phyloP scores from a whole-genome alignment of 2,888 invertebrate genomes.

The Machimus rusticus region DNA sequence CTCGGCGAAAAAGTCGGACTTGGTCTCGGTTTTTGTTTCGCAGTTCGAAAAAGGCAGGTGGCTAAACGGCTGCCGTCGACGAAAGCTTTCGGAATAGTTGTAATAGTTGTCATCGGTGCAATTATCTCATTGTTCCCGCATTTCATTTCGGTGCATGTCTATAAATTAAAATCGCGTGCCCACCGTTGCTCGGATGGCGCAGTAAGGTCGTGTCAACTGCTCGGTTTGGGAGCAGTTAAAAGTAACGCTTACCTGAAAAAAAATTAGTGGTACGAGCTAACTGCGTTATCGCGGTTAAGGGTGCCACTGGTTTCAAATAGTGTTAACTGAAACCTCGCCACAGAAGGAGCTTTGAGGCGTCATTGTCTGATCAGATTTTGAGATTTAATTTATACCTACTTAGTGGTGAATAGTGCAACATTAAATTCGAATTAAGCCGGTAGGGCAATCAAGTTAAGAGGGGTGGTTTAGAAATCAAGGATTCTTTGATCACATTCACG shows the following conservation, averaged over 20 bases:
- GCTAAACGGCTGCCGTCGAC: not conserved
- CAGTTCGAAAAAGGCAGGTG: not conserved
- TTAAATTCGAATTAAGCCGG: not conserved
- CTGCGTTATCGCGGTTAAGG: not conserved
- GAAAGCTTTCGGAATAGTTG: not conserved
- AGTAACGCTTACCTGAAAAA: not conserved
- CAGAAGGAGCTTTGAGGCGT: not conserved
- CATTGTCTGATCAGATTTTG: not conserved
- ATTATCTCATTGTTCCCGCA: not conserved
- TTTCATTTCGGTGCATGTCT: not conserved
- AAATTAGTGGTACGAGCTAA: not conserved
- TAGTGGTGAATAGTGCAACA: not conserved
- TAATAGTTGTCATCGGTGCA: not conserved
- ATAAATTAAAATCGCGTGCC: constrained; percentile 14
- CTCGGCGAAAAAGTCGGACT: not conserved
- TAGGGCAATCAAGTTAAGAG: not conserved
- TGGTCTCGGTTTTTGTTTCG: not conserved
- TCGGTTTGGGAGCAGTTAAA: not conserved
- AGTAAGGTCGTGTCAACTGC: not conserved
- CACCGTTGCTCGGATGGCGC: not conserved
- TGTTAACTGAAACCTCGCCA: not conserved
- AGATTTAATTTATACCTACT: not conserved
- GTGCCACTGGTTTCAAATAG: not conserved
- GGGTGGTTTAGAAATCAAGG: not conserved
- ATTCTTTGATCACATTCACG: not conserved